Evolutionary conservation across 2,113 vertebrate genomes (phyloP), one percentile per base, ranked within the genome.

Genomic region (Lepus timidus): DNA sequence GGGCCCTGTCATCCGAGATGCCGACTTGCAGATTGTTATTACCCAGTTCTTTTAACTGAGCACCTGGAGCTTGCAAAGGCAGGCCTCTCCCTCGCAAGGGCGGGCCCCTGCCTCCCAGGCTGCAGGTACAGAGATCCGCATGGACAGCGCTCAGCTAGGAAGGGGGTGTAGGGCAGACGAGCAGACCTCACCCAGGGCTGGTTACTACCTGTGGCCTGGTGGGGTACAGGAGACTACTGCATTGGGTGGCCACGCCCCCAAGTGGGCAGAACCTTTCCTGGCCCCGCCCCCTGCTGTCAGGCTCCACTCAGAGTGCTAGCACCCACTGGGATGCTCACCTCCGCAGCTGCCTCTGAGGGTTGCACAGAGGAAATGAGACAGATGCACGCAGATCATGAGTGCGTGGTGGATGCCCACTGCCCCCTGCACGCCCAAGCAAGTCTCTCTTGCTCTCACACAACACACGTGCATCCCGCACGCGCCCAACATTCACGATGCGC

Each of bases 401-500:
- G 62, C 62, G 9, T 25, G 33, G 25, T 58, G 19, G 39, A 39
- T 12, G 78, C 14, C 25, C 14, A 2, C 1, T 0, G 11, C 27
- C 67, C 22, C 3, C 79, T 31, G 58, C 5, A 4, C 8, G 1
- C 39, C 11, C 6, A 7, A 0, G 25, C 10, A 16, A 17, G 25
- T 9, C 2, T 1, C 25, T 25, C 22, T 17, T 74, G 12, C 23
- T 0, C 6, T 36, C 4, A 22, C 22, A 2, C 29, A 13, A 3
- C 22, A 3, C 12, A 1, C 67, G 13, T 5, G 58, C 67, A 33
- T 27, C 20, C 22, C 9, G 1, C 27, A 8, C 9, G 51, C n/a
- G 27, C 4, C 0, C 36, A 23, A 1, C 0, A 19, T 13, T n/a
- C 13, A 1, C 0, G 2, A 0, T 3, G 16, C 20, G 6, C 3